Base-by-base conservation (phyloP, 2,888 invertebrate genomes). In the Pediacus dermestoides region DNA sequence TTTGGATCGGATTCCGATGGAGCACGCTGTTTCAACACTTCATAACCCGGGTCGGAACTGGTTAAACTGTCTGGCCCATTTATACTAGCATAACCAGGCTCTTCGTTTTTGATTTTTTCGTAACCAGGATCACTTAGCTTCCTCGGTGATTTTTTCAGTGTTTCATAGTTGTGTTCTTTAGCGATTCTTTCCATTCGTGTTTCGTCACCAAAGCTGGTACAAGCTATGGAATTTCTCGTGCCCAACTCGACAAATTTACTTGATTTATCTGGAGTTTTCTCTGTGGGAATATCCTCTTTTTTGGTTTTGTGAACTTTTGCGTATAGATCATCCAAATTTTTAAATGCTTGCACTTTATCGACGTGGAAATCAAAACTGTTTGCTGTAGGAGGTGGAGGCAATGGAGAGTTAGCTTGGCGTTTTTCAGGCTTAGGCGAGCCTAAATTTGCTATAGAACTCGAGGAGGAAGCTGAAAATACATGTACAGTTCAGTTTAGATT, bases 381-480 rank as follows among this genome's bases (percentile, higher is more conserved):
- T 11, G 30, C 30, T 7, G 38, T 16, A 7, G 87, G 87, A 1
- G 88, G 87, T 2, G 89, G 89, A 3, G 90, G 90, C 15, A 90
- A 67, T 0, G 90, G 91, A 0, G 89, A 90, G 67, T 91, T 91
- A 1, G 90, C 90, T 66, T 88, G 88, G 2, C 91, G 78, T 70
- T 90, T 88, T 68, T 91, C 90, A 0, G 89, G 89, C 64, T 90
- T 90, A 0, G 89, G 90, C 0, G 90, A 90, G 8, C 88, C 84
- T 16, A 57, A 33, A 55, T 83, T 85, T 74, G 60, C 62, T 30
- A 65, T 58, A 2, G 66, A 67, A 52, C 66, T 66, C 1, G 88
- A 87, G 2, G 87, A 85, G 7, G 85, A 85, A 1, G 84, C 85
- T 70, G 46, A 1, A 60, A 58, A 34, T 38, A 37, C 39, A 43